These are phyloP conservation scores for Spheniscus mendiculus DNA, from an alignment of 2,113 vertebrate genomes.

Conservation along the genomic window DNA sequence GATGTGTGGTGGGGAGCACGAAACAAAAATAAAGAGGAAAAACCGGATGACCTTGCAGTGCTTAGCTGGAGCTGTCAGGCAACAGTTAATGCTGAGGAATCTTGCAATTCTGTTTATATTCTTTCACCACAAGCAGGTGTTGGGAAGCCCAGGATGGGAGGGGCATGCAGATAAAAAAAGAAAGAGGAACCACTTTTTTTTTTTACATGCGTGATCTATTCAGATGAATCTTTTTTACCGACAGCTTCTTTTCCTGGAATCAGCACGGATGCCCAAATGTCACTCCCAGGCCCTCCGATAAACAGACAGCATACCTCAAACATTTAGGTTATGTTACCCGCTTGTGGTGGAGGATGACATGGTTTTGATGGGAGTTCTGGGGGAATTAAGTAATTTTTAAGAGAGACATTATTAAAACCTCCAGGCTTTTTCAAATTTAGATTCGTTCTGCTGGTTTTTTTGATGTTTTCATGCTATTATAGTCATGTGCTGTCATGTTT, in stretches of 20 bases:
- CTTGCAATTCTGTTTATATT: constrained; percentile 24
- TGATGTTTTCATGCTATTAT: not conserved
- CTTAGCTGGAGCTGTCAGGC: not conserved
- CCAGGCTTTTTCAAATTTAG: not conserved
- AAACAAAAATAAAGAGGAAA: not conserved
- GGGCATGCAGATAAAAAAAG: not conserved
- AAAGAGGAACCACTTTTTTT: constrained; percentile 34
- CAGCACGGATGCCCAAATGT: not conserved
- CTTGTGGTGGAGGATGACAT: not conserved
- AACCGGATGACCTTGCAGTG: not conserved
- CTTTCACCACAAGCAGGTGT: constrained; percentile 29
- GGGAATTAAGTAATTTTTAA: not conserved
- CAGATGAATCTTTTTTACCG: constrained; percentile 37
- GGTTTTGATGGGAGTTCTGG: not conserved
- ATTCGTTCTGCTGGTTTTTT: not conserved
- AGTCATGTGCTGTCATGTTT: not conserved
- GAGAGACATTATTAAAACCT: not conserved
- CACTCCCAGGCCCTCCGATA: not conserved
- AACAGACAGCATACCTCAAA: not conserved
- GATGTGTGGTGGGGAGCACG: not conserved
- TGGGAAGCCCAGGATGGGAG: constrained; percentile 33
- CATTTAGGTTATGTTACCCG: not conserved
- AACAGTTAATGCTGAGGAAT: constrained; percentile 25
- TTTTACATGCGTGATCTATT: not conserved
- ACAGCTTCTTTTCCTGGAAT: constrained; percentile 55